These are phyloP conservation scores for Myotis lucifugus DNA, from an alignment of 2,113 vertebrate species.

Conservation along the genomic window DNA sequence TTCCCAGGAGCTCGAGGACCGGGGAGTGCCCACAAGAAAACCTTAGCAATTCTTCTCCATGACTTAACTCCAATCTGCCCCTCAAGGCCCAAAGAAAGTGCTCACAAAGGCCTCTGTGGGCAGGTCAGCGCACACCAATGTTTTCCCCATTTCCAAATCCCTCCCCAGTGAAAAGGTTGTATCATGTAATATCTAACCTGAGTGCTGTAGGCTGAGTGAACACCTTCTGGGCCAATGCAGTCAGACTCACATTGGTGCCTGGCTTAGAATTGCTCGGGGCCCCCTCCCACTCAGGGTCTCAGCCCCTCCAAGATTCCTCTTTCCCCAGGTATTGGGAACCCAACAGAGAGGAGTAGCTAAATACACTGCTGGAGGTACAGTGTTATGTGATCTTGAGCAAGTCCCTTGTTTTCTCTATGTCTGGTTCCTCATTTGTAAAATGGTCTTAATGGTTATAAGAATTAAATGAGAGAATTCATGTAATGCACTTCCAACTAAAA, in stretches of 20 bases:
- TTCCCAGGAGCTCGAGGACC: not conserved
- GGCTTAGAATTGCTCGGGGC: not conserved
- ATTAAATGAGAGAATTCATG: not conserved
- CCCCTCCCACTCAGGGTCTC: not conserved
- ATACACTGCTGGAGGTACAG: not conserved
- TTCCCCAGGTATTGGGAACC: not conserved
- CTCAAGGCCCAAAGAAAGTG: not conserved
- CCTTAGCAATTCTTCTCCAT: not conserved
- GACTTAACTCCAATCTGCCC: not conserved
- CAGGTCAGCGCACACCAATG: not conserved
- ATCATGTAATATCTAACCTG: not conserved
- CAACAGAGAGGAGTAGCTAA: not conserved
- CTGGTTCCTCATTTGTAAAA: not conserved
- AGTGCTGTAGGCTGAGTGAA: not conserved
- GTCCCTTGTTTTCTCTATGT: not conserved
- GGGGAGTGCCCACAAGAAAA: not conserved
- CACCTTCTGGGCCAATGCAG: rapidly evolving
- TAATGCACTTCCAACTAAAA: not conserved
- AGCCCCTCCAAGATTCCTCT: not conserved
- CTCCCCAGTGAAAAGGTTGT: not conserved
- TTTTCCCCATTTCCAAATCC: not conserved
- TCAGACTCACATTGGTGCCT: not conserved
- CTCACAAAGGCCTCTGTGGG: not conserved
- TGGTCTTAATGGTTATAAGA: not conserved
- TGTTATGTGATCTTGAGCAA: not conserved